Conservation (phyloP, 1,140 invertebrate species). For the Drosophila prosaltans region DNA sequence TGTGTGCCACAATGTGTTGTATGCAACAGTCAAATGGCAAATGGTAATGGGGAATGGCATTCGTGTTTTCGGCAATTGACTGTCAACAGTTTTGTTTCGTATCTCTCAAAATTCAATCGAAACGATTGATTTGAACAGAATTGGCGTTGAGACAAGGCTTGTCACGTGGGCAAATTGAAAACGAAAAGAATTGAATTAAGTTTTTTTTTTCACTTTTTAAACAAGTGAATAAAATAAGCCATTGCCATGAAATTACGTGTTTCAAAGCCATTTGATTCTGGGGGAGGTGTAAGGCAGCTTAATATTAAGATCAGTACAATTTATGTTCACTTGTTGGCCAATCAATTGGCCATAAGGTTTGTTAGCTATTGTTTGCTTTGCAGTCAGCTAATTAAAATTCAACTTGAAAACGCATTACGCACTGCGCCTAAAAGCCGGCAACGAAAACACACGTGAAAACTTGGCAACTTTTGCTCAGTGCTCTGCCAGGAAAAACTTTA, state of each 20-base stretch:
- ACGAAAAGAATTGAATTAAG: constrained; percentile 40
- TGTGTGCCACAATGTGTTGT: too few species aligned
- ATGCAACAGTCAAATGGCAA: too few species aligned
- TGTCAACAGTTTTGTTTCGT: not conserved
- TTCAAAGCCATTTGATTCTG: not conserved
- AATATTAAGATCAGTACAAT: not conserved
- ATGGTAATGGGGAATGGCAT: too few species aligned
- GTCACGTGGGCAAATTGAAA: constrained; percentile 39
- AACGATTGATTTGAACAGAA: not conserved
- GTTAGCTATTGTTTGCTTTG: constrained; percentile 18
- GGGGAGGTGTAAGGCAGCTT: too few species aligned
- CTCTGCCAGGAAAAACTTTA: constrained; percentile 61
- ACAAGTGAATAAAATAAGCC: constrained; percentile 38
- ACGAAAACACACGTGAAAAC: constrained; percentile 67
- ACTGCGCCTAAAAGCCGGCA: constrained; percentile 73
- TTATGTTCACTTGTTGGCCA: constrained; percentile 39
- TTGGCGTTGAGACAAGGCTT: not conserved
- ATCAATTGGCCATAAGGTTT: constrained; percentile 40
- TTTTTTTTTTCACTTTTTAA: constrained; percentile 13
- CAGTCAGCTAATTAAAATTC: constrained; percentile 66
- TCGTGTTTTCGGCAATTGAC: constrained; percentile 7
- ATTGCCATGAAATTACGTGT: constrained; percentile 17
- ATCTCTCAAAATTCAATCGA: not conserved
- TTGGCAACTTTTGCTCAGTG: constrained; percentile 65
- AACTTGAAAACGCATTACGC: constrained; percentile 61